Evolutionary conservation across 1,140 invertebrate genomes (phyloP).

Genomic region (Mizuhopecten yessoensis): DNA sequence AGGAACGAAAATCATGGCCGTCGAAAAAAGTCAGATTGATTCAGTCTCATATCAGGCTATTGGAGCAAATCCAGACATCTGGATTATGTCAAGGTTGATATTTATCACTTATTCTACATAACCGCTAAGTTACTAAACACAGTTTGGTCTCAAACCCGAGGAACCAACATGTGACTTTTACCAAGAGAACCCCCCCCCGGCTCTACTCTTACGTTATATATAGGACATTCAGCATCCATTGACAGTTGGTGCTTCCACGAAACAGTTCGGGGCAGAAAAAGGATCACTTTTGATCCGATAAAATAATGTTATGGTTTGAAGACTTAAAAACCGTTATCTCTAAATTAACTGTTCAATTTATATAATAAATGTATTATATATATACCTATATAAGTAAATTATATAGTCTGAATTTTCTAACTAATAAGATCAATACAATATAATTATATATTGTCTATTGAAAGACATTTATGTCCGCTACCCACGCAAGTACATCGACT

Average conservation of each 20-base stretch:
- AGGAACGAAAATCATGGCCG: slow-evolving; percentile 11
- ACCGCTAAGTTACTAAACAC: slow-evolving; percentile 4
- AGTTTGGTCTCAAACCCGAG: neutral
- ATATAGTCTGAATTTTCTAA: too few relatives aligned
- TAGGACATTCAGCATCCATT: slow-evolving; percentile 2
- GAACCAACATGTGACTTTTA: neutral
- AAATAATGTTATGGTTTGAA: too few relatives aligned
- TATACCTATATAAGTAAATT: too few relatives aligned
- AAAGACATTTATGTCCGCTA: too few relatives aligned
- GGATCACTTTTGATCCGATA: too few relatives aligned
- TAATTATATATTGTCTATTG: too few relatives aligned
- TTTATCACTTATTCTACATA: neutral
- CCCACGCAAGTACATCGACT: too few relatives aligned
- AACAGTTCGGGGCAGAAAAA: neutral
- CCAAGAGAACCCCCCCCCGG: neutral
- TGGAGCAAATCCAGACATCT: neutral
- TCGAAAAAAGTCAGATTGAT: neutral
- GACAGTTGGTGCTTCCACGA: neutral
- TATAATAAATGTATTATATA: too few relatives aligned
- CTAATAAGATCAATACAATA: too few relatives aligned
- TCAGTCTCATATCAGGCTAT: neutral
- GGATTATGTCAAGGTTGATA: neutral
- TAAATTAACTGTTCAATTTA: too few relatives aligned
- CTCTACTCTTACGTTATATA: neutral
- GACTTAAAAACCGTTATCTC: too few relatives aligned